Conservation (phyloP, 2,888 invertebrate genomes). For the Pollenia griseotomentosa region DNA sequence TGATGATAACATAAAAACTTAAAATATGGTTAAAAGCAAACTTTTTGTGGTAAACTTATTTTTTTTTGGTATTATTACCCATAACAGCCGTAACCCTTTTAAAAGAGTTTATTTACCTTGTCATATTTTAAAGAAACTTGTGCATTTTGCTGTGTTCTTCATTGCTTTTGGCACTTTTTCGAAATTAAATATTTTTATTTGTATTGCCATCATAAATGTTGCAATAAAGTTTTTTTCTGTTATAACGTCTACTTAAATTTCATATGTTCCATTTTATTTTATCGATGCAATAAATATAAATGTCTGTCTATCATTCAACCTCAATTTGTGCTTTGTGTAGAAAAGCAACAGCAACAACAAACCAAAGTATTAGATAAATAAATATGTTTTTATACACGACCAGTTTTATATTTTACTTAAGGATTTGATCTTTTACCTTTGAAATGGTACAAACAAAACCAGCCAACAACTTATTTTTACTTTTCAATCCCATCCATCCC, state of each 20-base stretch:
- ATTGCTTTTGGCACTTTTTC: conserved; percentile 32
- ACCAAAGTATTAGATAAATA: conserved; percentile 18
- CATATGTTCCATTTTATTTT: conserved; percentile 46
- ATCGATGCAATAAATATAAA: conserved; percentile 55
- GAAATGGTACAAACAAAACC: background rate
- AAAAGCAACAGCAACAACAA: background rate
- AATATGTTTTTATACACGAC: background rate
- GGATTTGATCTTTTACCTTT: conserved; percentile 32
- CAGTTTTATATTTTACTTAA: conserved; percentile 13
- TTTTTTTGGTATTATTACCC: no score
- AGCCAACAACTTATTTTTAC: background rate
- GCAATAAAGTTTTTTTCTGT: conserved; percentile 22
- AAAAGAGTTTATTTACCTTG: no score
- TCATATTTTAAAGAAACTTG: background rate
- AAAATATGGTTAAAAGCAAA: no score
- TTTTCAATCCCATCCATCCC: background rate
- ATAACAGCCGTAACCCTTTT: no score
- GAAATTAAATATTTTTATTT: conserved; percentile 39
- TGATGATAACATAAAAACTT: no score
- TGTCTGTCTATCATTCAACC: conserved; percentile 47
- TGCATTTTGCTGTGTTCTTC: background rate
- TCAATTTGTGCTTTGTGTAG: background rate
- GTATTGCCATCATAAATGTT: conserved; percentile 38
- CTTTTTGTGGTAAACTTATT: no score
- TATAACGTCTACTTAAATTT: conserved; percentile 26